phyloP scores from a whole-genome alignment of 30 jellyfish, hydroid and myxozoan genomes.

The Morbakka virulenta region DNA sequence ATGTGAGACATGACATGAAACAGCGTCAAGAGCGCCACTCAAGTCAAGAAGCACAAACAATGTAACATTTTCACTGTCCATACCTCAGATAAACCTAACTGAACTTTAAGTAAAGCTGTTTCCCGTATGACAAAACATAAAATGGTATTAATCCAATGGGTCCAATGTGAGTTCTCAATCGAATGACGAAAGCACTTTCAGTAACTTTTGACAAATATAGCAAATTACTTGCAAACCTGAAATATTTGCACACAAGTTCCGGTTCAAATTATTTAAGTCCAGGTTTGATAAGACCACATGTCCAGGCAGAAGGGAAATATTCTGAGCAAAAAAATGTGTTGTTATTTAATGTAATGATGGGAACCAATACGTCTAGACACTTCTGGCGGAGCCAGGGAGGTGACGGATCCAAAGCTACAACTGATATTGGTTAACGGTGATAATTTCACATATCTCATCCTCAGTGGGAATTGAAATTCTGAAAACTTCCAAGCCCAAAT shows the following conservation, averaged over 20 bases:
- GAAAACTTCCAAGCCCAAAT: too few relatives aligned
- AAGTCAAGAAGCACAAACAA: conserved; percentile 24
- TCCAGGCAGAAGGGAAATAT: conserved; percentile 45
- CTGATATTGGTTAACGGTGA: too few relatives aligned
- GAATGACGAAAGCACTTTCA: conserved; percentile 27
- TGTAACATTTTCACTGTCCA: conserved; percentile 37
- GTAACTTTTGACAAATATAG: conserved; percentile 28
- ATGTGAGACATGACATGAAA: background rate
- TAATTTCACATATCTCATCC: too few relatives aligned
- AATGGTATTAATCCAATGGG: conserved; percentile 22
- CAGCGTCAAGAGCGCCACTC: conserved; percentile 42
- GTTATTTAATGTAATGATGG: conserved; percentile 1
- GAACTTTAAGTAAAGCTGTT: conserved; percentile 39
- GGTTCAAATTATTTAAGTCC: conserved; percentile 23
- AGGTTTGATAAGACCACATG: conserved; percentile 31
- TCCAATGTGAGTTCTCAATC: conserved; percentile 9
- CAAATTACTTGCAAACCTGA: conserved; percentile 42
- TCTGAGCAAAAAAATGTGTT: conserved; percentile 12
- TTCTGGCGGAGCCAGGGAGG: conserved; percentile 42
- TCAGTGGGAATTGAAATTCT: too few relatives aligned
- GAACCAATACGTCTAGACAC: conserved; percentile 21
- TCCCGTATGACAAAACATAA: conserved; percentile 23
- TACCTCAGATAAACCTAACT: conserved; percentile 8
- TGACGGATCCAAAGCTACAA: conserved; percentile 41
- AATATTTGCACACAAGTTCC: conserved; percentile 24